Conservation (phyloP, 2,888 invertebrate genomes). For the Conchocele bisecta region DNA sequence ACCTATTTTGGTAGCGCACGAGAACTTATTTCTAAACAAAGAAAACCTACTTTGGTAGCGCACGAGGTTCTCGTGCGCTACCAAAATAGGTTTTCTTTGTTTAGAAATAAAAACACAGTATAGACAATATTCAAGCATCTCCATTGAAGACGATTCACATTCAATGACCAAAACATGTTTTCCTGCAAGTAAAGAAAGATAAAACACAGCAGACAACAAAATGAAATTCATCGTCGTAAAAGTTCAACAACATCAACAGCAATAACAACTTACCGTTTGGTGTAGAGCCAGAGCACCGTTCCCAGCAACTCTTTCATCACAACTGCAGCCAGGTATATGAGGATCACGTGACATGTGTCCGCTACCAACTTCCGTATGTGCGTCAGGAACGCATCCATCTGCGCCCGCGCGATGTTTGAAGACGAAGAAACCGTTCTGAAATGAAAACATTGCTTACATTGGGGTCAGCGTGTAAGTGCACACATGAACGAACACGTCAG, state of each 20-base stretch:
- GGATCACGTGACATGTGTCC: conserved; percentile 76
- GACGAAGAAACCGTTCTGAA: conserved; percentile 64
- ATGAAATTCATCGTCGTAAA: background rate
- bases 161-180: no score
- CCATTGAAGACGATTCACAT: no score
- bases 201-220: background rate
- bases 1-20: no score
- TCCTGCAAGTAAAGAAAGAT: no score
- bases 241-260: background rate
- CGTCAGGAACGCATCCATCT: conserved; percentile 69
- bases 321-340: conserved; percentile 76
- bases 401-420: conserved; percentile 65
- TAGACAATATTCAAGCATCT: no score
- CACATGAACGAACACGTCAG: no score
- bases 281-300: conserved; percentile 80
- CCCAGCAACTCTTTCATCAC: conserved; percentile 78
- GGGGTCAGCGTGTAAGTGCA: no score
- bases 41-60: no score
- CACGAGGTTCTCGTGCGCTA: no score
- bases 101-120: no score
- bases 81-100: background rate
- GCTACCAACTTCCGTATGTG: conserved; percentile 74
- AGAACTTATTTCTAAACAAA: no score
- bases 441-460: no score
- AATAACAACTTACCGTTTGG: conserved; percentile 73